A percentile compares a stretch with the other conserved stretches of the same genome.
These are phyloP conservation scores for Andrena flavipes DNA, from an alignment of 2,888 invertebrate species.

Conservation along the genomic window DNA sequence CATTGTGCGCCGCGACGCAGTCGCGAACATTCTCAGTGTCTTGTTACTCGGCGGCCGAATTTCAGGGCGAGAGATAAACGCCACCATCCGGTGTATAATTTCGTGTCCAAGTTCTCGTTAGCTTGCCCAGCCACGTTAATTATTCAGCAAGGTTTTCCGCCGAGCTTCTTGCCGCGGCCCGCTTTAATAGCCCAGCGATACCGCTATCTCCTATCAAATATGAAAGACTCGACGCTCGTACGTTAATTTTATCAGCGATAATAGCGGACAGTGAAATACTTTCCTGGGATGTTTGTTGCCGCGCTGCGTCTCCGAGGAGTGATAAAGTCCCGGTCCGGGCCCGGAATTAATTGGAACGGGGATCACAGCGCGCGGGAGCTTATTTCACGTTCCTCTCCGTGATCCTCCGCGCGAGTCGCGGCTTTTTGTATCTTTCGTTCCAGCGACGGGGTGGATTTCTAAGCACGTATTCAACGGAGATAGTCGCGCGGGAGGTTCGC, in stretches of 20 bases:
- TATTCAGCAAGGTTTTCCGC: constrained; percentile 58
- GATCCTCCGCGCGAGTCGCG: background rate
- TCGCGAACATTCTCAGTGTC: background rate
- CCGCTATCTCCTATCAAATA: constrained; percentile 52
- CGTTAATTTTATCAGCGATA: constrained; percentile 58
- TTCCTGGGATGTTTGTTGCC: constrained; percentile 3
- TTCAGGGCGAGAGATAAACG: background rate
- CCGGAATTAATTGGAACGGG: constrained; percentile 13
- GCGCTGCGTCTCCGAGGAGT: background rate
- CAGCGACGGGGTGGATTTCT: background rate
- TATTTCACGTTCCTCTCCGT: background rate
- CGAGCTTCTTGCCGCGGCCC: constrained; percentile 31
- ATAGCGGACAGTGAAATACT: constrained; percentile 48
- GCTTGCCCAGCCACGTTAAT: constrained; percentile 52
- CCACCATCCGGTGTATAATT: constrained; percentile 45
- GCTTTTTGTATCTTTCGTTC: background rate
- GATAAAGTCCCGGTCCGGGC: constrained; percentile 7
- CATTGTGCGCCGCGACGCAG: constrained; percentile 20
- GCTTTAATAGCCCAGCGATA: constrained; percentile 62
- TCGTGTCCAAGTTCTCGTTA: constrained; percentile 65
- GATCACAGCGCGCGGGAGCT: background rate
- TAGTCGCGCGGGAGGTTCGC: background rate
- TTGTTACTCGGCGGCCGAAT: constrained; percentile 7
- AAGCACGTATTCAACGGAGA: background rate
- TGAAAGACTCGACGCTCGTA: constrained; percentile 44